Conservation (phyloP, 2,797 vertebrate genomes). For the Streptopelia turtur region DNA sequence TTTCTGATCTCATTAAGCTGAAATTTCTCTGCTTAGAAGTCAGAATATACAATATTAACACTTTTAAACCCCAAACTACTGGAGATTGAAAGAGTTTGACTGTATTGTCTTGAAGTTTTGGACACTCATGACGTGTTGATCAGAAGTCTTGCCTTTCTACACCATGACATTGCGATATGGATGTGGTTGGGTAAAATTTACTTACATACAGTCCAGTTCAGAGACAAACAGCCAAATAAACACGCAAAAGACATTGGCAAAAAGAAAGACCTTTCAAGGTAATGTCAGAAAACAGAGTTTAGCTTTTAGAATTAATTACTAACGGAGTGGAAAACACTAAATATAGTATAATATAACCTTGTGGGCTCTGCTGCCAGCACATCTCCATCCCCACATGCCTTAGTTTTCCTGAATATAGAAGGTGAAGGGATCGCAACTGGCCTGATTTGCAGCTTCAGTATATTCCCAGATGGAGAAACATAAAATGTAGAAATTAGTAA, state of each 20-base stretch:
- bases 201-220: neutral
- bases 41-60: neutral
- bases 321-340: neutral
- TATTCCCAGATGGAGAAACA: neutral
- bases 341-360: neutral
- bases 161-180: no score
- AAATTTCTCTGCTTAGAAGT: neutral
- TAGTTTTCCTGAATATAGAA: neutral
- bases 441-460: neutral
- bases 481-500: neutral
- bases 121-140: neutral
- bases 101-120: neutral
- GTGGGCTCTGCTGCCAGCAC: neutral
- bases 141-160: neutral
- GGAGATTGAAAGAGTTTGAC: neutral
- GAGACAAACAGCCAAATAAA: neutral
- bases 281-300: neutral
- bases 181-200: neutral
- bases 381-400: neutral
- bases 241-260: neutral
- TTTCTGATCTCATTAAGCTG: neutral
- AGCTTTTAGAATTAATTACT: neutral
- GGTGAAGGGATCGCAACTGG: neutral
- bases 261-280: neutral
- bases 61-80: neutral